Evolutionary conservation across 1,140 invertebrate species (phyloP).

Genomic region (Sycobia sp.): DNA sequence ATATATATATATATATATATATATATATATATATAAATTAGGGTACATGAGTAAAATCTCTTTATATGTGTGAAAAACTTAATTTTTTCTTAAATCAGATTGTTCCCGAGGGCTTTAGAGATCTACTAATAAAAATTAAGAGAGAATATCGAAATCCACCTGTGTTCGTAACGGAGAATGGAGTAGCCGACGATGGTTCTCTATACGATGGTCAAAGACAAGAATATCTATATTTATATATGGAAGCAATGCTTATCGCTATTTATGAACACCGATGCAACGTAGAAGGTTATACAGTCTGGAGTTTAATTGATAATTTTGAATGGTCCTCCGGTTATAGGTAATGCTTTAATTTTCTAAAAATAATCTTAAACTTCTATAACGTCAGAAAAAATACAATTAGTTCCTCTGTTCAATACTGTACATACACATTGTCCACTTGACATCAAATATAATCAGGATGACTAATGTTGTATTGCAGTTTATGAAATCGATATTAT

Average conservation of each 20-base stretch:
- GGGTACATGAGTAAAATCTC: too few relatives aligned
- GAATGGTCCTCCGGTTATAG: conserved; percentile 1
- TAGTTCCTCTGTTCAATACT: too few relatives aligned
- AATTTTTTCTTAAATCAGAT: conserved; percentile 37
- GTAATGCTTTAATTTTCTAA: too few relatives aligned
- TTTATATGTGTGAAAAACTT: background rate
- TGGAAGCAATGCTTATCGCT: conserved; percentile 70
- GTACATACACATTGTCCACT: too few relatives aligned
- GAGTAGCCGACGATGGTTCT: conserved; percentile 48
- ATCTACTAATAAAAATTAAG: conserved; percentile 68
- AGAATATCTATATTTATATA: conserved; percentile 65
- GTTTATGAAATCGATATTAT: too few relatives aligned
- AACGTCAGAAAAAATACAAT: too few relatives aligned
- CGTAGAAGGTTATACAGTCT: conserved; percentile 71
- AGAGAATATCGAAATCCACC: conserved; percentile 66
- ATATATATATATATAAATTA: too few relatives aligned
- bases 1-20: too few relatives aligned
- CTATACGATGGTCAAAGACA: conserved; percentile 43
- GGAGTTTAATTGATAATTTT: conserved; percentile 65
- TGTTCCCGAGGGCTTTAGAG: conserved; percentile 63
- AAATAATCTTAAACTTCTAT: too few relatives aligned
- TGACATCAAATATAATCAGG: too few relatives aligned
- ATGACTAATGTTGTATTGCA: too few relatives aligned
- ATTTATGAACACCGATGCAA: conserved; percentile 70
- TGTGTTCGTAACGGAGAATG: conserved; percentile 77